Base-by-base conservation (phyloP, 2,888 invertebrate genomes). In the Eledona agricola region DNA sequence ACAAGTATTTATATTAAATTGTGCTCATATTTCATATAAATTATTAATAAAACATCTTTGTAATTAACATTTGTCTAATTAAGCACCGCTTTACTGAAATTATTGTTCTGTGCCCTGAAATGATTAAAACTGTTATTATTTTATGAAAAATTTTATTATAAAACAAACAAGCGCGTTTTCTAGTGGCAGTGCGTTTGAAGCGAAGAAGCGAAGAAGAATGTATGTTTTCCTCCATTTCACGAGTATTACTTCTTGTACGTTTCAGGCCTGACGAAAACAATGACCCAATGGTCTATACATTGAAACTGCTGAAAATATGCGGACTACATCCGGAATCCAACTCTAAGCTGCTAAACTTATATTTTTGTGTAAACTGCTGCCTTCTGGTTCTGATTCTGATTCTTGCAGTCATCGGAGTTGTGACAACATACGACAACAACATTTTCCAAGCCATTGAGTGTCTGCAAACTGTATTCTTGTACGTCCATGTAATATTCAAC, bases 401-500 rank as follows among this genome's bases (percentile, higher is more conserved):
- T 1, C 31, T 43, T 3, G 43, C 43, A 4, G 16, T 12, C 2
- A 31, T 10, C 7, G 43, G 43, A 3, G 20, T 43, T 6, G 31
- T 15, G n/a, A 15, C 20, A 15, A 43, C 29, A n/a, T 42, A 42
- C 42, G 6, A 42, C 1, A 29, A 11, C 4, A 43, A 43, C 15
- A 17, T 43, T 7, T 43, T 43, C 7, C 15, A 31, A 4, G 43
- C 43, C 7, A 43, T 43, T 1, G 43, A 43, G 9, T 22, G 31
- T n/a, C 10, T 43, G 2, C 43, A 43, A 31, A 43, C 43, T 15
- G 31, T 43, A 9, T 43, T 43, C 15, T 9, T 43, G 7, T 43
- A 43, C 31, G 22, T 43, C 15, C 43, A 43, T 9, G 43, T 43
- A 22, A 43, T n/a, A n/a, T n/a, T n/a, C n/a, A n/a, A n/a, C n/a